Percentiles rank a stretch among this genome's conserved stretches.
These are phyloP conservation scores for Typhlichthys eigenmanni DNA, from an alignment of 2,797 vertebrate genomes.

Conservation along the genomic window DNA sequence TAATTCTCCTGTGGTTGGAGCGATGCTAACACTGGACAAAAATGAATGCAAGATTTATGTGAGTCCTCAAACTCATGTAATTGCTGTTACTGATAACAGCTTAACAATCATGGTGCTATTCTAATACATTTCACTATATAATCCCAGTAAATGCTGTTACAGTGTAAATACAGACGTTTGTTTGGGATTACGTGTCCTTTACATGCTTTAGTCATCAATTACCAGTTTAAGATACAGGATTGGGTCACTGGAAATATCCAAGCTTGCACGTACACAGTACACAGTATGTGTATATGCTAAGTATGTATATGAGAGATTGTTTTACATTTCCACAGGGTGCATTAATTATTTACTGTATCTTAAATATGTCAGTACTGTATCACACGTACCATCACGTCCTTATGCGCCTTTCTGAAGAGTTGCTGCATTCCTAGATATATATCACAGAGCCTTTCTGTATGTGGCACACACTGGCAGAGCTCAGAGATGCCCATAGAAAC, in stretches of 20 bases:
- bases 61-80: constrained; percentile 8
- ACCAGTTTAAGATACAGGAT: no score
- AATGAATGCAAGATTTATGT: constrained; percentile 6
- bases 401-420: constrained; percentile 10
- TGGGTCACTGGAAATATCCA: not conserved
- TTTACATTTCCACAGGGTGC: no score
- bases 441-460: constrained; percentile 23
- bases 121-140: constrained; percentile 16
- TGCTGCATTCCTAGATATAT: constrained; percentile 30
- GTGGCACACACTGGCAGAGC: constrained; percentile 13
- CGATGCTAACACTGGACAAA: constrained; percentile 1
- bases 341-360: not conserved
- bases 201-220: no score
- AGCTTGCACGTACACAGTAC: not conserved
- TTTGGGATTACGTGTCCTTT: no score
- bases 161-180: not conserved
- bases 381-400: not conserved
- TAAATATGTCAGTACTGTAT: constrained; percentile 1
- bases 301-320: not conserved
- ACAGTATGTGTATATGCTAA: not conserved
- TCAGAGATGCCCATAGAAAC: constrained; percentile 22
- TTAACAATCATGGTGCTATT: constrained; percentile 21
- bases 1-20: not conserved
- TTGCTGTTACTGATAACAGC: constrained; percentile 20
- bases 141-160: constrained; percentile 17